Conservation (phyloP, 1,140 invertebrate species). For the Lasioglossum albipes region DNA sequence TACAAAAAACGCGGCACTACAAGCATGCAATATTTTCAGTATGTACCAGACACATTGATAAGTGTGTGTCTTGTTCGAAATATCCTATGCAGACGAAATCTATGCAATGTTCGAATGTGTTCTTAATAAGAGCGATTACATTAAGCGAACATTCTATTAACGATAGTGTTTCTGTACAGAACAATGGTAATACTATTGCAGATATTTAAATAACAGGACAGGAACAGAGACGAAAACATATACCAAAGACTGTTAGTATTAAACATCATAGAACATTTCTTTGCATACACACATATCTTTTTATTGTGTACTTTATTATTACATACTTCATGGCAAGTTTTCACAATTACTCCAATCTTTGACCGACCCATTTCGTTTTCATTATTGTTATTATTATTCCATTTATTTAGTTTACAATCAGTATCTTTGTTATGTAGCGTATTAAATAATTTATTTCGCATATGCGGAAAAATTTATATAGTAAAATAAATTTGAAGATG, state of each 20-base stretch:
- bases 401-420: conserved; percentile 10
- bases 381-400: not conserved
- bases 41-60: conserved; percentile 38
- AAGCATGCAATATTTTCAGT: conserved; percentile 44
- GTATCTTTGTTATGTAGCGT: conserved; percentile 16
- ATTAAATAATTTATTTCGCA: conserved; percentile 23
- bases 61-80: conserved; percentile 54
- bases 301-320: conserved; percentile 19
- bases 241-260: conserved; percentile 30
- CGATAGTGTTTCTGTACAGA: conserved; percentile 14
- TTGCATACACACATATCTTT: not conserved
- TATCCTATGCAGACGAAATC: conserved; percentile 42
- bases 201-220: conserved; percentile 15
- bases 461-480: conserved; percentile 47
- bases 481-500: conserved; percentile 9
- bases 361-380: not conserved
- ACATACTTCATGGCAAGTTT: conserved; percentile 1
- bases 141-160: conserved; percentile 50
- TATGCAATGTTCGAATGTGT: conserved; percentile 49
- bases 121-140: conserved; percentile 55
- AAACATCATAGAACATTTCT: conserved; percentile 11
- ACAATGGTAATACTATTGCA: conserved; percentile 18
- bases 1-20: conserved; percentile 48
- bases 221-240: not conserved
- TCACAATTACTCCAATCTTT: conserved; percentile 6